phyloP scores from a whole-genome alignment of 2,113 vertebrate species.

The Ceuthmochares aereus region DNA sequence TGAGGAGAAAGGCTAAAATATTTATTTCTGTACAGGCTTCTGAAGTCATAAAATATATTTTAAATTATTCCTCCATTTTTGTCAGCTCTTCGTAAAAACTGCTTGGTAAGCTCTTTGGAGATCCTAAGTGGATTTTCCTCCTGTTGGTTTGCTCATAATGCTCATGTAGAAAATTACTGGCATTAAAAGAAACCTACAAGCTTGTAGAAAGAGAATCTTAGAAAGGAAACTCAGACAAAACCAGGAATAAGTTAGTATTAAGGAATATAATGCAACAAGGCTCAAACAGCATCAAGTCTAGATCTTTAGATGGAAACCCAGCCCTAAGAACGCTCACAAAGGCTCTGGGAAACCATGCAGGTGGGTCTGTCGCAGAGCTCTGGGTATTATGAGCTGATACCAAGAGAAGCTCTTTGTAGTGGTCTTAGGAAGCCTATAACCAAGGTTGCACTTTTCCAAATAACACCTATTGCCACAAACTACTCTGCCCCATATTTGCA shows the following conservation, averaged over 20 bases:
- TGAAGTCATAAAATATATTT: neutral
- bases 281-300: neutral
- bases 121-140: neutral
- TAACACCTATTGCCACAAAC: neutral
- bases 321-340: rapidly evolving
- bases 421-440: neutral
- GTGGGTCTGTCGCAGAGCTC: neutral
- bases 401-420: neutral
- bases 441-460: neutral
- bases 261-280: neutral
- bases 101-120: neutral
- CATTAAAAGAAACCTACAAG: neutral
- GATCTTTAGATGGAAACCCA: neutral
- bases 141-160: neutral
- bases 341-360: neutral
- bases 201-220: neutral
- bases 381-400: rapidly evolving
- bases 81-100: neutral
- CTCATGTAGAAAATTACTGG: neutral
- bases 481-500: neutral
- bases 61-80: neutral
- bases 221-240: neutral
- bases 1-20: slow-evolving; percentile 32
- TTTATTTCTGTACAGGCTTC: neutral
- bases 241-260: neutral